Evolutionary conservation across 2,797 vertebrate genomes (phyloP), one percentile per base, ranked within the genome.

Genomic region (Phataginus tetradactyla): DNA sequence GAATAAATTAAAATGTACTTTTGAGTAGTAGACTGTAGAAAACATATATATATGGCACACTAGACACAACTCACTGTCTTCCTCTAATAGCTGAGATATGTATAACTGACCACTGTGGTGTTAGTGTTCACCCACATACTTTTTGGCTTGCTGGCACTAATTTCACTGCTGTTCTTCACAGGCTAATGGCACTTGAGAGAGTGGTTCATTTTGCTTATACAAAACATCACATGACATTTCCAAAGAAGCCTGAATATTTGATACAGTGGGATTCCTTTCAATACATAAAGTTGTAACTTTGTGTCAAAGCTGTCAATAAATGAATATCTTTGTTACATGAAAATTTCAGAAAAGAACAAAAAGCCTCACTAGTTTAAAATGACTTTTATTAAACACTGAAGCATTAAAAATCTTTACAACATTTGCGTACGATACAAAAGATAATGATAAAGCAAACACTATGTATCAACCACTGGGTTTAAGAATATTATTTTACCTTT

Each of bases 181-280:
- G 68, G n/a, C 66, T 77, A 57, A 45, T 72, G 85, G 79, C 63
- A 91, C 55, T 78, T 83, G 61, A 94, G 87, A 84, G 75, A 87
- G 34, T 57, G 91, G 51, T 77, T 90, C 27, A 51, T 37, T 84
- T 39, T 92, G 34, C 86, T 91, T 95, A 78, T 39, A 79, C 69
- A 91, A 91, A 97, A 89, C 53, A 93, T 27, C 66, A 66, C 39
- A 45, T 42, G 12, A 39, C 66, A 78, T 91, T 96, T 80, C 77
- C 49, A 75, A 87, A 93, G 85, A 93, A 37, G 79, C 55, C 29
- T 55, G 55, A 86, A 77, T 55, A 74, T 42, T 79, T 78, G 15
- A 29, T 78, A 59, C 29, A 80, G 78, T 83, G 59, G 69, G 1
- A 93, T 34, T 39, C 57, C 34, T 91, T 96, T 96, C 29, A 89